A percentile compares a stretch with the other conserved stretches of the same genome.
These are phyloP conservation scores for Platalea minor DNA, from an alignment of 2,797 vertebrate species.

Conservation along the genomic window DNA sequence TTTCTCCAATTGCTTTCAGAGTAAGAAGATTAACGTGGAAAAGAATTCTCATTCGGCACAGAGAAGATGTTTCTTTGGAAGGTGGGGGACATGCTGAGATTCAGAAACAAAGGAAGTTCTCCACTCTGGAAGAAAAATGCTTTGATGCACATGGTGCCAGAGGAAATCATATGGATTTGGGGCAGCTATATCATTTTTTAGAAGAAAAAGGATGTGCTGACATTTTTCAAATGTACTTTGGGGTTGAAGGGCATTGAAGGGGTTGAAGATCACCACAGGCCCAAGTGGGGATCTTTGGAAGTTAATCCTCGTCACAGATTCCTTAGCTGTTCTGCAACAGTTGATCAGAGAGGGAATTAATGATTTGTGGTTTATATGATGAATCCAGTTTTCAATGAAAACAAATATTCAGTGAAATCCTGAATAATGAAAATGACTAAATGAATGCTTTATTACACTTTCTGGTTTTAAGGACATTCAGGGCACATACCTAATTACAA, in stretches of 20 bases:
- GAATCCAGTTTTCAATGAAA: not conserved
- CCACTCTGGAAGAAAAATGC: conserved; percentile 87
- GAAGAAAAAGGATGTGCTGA: conserved; percentile 85
- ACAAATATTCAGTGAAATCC: not conserved
- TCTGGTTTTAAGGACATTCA: not conserved
- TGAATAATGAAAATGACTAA: not conserved
- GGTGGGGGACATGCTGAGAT: conserved; percentile 21
- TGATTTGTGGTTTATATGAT: not conserved
- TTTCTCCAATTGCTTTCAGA: conserved; percentile 74
- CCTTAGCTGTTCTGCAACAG: not conserved
- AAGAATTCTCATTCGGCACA: conserved; percentile 94
- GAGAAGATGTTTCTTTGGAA: conserved; percentile 87
- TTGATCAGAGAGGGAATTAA: not conserved
- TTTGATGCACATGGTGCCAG: conserved; percentile 88
- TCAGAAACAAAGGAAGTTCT: conserved; percentile 84
- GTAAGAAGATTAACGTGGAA: conserved; percentile 94
- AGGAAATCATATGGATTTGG: conserved; percentile 96
- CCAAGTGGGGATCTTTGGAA: not conserved
- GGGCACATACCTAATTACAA: not conserved
- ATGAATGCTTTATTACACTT: not conserved
- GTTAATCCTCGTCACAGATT: not conserved
- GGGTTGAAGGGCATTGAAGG: conserved; percentile 76
- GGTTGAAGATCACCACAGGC: not conserved
- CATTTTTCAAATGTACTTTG: conserved; percentile 84
- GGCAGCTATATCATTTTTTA: conserved; percentile 91